Conservation (phyloP, 2,888 invertebrate genomes). For the Tiphia femorata region DNA sequence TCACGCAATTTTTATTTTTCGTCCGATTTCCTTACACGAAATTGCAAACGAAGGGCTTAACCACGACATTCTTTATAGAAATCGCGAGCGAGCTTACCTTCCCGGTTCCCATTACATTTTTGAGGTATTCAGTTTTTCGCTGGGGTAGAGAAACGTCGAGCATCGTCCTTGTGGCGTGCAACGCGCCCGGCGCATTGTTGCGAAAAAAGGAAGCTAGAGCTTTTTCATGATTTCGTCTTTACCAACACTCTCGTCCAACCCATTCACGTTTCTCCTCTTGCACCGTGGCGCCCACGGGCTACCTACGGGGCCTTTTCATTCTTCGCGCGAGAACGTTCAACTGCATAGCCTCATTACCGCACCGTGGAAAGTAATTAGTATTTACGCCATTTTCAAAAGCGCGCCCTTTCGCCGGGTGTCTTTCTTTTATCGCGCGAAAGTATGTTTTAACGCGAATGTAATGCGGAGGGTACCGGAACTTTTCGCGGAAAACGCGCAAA, state of each 20-base stretch:
- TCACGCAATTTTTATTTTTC: too few relatives aligned
- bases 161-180: too few relatives aligned
- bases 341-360: conserved; percentile 13
- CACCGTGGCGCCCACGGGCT: too few relatives aligned
- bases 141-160: too few relatives aligned
- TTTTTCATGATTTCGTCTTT: not conserved
- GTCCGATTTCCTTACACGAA: too few relatives aligned
- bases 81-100: too few relatives aligned
- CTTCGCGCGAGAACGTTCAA: conserved; percentile 32
- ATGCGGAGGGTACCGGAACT: conserved; percentile 39
- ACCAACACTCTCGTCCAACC: not conserved
- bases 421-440: conserved; percentile 37
- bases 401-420: conserved; percentile 17
- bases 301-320: conserved; percentile 6
- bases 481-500: conserved; percentile 32
- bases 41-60: too few relatives aligned
- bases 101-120: too few relatives aligned
- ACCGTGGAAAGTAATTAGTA: conserved; percentile 48
- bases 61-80: too few relatives aligned
- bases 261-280: conserved; percentile 9
- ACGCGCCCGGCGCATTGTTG: not conserved
- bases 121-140: too few relatives aligned
- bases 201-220: not conserved
- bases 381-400: conserved; percentile 46
- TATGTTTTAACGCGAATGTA: conserved; percentile 39